phyloP scores from a whole-genome alignment of 2,113 vertebrate genomes.

The Syngnathus scovelli region DNA sequence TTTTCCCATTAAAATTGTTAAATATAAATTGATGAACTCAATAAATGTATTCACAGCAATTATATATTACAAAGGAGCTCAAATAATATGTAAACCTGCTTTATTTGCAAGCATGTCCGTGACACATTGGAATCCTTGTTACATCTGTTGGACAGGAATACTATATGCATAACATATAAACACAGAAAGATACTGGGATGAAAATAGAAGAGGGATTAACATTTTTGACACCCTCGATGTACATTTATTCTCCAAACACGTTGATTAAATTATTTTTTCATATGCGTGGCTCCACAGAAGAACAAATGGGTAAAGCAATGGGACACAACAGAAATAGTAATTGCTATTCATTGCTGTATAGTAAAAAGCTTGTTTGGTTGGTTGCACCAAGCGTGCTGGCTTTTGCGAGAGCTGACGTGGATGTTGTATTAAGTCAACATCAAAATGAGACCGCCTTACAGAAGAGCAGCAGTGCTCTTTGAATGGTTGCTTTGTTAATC shows the following conservation, averaged over 20 bases:
- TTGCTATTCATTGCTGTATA: constrained; percentile 57
- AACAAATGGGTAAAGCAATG: constrained; percentile 60
- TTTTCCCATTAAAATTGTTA: background rate
- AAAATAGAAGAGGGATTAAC: constrained; percentile 42
- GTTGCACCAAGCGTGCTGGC: constrained; percentile 37
- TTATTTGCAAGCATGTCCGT: background rate
- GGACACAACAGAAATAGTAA: constrained; percentile 56
- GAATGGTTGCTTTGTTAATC: constrained; percentile 33
- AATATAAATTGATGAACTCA: background rate
- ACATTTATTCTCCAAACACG: constrained; percentile 26
- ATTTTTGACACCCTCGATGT: constrained; percentile 37
- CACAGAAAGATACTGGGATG: constrained; percentile 25
- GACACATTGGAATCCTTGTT: background rate
- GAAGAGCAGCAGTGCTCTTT: constrained; percentile 20
- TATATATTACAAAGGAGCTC: background rate
- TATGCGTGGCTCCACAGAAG: constrained; percentile 31
- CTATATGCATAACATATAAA: constrained; percentile 7
- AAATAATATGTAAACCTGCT: background rate
- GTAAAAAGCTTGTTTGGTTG: constrained; percentile 57
- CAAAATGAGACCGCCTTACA: constrained; percentile 36
- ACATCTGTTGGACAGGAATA: constrained; percentile 3
- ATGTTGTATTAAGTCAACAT: constrained; percentile 56
- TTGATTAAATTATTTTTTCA: constrained; percentile 48
- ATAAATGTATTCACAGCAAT: background rate
- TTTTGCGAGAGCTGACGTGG: constrained; percentile 32